Percentiles rank a stretch among this genome's conserved stretches.
Conservation (phyloP, 2,113 vertebrate genomes). For the Myiopsitta monachus region DNA sequence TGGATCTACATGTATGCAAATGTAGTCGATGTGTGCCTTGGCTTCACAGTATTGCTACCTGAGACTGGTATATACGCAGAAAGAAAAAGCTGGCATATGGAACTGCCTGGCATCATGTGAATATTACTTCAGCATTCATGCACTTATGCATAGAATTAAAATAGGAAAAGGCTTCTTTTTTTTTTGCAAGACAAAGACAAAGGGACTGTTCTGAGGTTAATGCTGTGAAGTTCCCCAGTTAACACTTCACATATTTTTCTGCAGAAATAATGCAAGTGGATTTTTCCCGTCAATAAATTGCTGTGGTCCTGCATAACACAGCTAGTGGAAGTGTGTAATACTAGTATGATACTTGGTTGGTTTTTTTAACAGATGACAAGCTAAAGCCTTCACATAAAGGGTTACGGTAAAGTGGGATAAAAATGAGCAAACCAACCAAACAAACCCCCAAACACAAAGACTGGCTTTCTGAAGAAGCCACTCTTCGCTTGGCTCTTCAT, state of each 20-base stretch:
- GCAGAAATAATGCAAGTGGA: neutral
- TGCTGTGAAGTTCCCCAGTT: neutral
- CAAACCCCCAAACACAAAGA: neutral
- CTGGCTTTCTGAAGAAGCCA: neutral
- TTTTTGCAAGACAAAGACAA: neutral
- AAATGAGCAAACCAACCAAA: neutral
- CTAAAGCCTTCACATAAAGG: neutral
- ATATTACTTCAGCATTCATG: constrained; percentile 52
- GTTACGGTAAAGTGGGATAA: neutral
- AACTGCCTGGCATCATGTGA: constrained; percentile 27
- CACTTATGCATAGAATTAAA: constrained; percentile 60
- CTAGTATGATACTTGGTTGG: neutral
- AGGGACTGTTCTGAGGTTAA: neutral
- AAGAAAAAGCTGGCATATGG: constrained; percentile 43
- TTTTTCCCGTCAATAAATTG: neutral
- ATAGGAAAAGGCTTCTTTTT: neutral
- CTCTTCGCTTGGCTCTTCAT: constrained; percentile 8
- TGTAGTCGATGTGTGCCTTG: neutral
- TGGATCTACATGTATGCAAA: neutral
- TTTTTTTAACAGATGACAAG: neutral
- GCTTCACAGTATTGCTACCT: constrained; percentile 19
- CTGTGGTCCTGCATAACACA: neutral
- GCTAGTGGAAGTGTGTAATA: neutral
- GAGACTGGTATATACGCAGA: neutral
- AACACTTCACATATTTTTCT: neutral